Evolutionary conservation across 2,888 invertebrate genomes (phyloP).

Genomic region (Megaustenia siamemsis): DNA sequence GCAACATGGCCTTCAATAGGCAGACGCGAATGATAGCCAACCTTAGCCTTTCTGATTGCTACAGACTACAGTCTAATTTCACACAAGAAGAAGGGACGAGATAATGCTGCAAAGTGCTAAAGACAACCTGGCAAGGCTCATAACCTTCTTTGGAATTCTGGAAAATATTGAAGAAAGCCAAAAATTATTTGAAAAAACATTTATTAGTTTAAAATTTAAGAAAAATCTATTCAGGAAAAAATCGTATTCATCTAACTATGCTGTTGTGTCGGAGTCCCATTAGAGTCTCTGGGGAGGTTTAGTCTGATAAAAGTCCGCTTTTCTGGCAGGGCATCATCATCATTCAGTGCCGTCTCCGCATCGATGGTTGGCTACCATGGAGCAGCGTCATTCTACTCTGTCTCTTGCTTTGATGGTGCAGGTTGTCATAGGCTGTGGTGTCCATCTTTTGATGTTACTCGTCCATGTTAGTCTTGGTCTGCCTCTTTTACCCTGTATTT

Average conservation of each 20-base stretch:
- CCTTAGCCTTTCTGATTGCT: conserved; percentile 95
- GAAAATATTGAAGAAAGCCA: conserved; percentile 89
- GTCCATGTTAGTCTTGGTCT: no score
- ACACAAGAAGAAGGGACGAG: conserved; percentile 63
- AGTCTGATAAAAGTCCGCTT: no score
- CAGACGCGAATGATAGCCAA: conserved; percentile 99
- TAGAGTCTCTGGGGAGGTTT: no score
- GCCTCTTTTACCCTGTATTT: no score
- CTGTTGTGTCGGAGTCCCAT: conserved; percentile 87
- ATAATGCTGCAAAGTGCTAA: conserved; percentile 96
- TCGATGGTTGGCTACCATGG: no score
- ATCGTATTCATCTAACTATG: conserved; percentile 87
- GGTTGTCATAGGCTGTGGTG: no score
- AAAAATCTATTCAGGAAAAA: conserved; percentile 91
- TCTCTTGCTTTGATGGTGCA: no score
- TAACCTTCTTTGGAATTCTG: conserved; percentile 98
- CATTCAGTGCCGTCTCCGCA: no score
- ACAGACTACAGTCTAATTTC: conserved; percentile 80
- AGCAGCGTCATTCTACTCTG: no score
- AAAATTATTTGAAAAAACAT: conserved; percentile 77
- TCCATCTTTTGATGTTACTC: no score
- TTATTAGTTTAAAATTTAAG: conserved; percentile 68
- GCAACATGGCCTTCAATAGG: conserved; percentile 96
- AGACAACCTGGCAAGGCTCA: conserved; percentile 90
- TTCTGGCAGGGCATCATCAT: no score